Conservation (phyloP, 2,113 vertebrate species). For the Struthio camelus region DNA sequence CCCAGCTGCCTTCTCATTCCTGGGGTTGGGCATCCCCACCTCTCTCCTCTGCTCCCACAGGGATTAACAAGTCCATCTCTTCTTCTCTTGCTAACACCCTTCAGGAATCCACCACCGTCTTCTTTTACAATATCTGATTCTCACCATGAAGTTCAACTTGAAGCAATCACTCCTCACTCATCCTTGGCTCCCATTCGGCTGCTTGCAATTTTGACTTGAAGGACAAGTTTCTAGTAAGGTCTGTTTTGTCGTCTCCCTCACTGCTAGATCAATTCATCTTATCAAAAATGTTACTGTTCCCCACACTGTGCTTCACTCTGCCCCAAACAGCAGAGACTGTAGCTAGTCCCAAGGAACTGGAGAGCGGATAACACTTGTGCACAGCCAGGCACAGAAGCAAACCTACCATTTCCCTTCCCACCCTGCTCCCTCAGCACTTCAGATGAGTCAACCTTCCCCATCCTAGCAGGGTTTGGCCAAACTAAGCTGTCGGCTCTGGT, state of each 20-base stretch:
- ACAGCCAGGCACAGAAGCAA: not conserved
- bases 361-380: not conserved
- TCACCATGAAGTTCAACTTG: not conserved
- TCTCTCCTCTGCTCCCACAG: not conserved
- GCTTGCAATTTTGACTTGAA: not conserved
- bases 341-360: not conserved
- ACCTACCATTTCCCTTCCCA: not conserved
- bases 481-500: not conserved
- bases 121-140: not conserved
- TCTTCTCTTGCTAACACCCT: not conserved
- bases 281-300: not conserved
- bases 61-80: not conserved
- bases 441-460: not conserved
- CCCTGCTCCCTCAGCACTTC: not conserved
- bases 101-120: not conserved
- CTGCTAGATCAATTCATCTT: not conserved
- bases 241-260: not conserved
- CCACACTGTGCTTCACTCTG: not conserved
- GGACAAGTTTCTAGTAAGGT: not conserved
- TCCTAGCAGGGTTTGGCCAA: not conserved
- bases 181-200: not conserved
- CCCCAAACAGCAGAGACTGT: not conserved
- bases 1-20: not conserved
- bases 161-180: fast-evolving
- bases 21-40: not conserved